Evolutionary conservation across 2,888 invertebrate genomes (phyloP).

Genomic region (Autographa pulchrina): DNA sequence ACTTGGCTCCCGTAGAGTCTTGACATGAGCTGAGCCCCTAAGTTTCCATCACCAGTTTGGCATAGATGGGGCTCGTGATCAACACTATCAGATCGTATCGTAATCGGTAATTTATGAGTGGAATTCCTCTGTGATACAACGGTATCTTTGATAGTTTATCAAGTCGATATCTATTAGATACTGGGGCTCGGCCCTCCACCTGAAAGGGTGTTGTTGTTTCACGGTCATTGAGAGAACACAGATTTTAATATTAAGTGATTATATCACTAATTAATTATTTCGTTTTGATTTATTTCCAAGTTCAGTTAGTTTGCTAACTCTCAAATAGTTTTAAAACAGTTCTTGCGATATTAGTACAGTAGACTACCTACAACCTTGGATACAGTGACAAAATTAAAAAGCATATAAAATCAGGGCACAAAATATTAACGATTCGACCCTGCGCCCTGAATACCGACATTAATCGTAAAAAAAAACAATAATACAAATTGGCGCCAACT

Average conservation of each 20-base stretch:
- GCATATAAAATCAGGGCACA: conserved; percentile 10
- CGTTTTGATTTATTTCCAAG: background rate
- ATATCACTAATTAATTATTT: background rate
- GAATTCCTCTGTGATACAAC: conserved; percentile 33
- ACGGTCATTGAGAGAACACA: conserved; percentile 5
- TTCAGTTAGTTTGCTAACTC: background rate
- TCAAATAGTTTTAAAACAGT: background rate
- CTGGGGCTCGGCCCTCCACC: conserved; percentile 13
- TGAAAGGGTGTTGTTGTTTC: conserved; percentile 16
- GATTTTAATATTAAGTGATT: background rate
- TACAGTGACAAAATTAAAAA: background rate
- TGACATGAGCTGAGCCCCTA: background rate
- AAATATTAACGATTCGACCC: conserved; percentile 40
- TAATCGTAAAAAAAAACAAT: conserved; percentile 44
- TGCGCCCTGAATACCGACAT: conserved; percentile 46
- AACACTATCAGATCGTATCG: conserved; percentile 30
- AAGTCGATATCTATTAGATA: conserved; percentile 10
- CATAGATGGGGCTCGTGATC: conserved; percentile 17
- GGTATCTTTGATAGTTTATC: conserved; percentile 43
- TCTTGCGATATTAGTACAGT: background rate
- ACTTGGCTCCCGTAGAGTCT: background rate
- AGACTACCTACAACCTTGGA: background rate
- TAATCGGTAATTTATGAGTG: conserved; percentile 48
- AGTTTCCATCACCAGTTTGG: conserved; percentile 12
- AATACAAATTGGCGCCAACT: conserved; percentile 47